Percentiles rank a stretch among this genome's conserved stretches.
Conservation (phyloP, 2,797 vertebrate genomes). For the Arctocebus calabarensis region DNA sequence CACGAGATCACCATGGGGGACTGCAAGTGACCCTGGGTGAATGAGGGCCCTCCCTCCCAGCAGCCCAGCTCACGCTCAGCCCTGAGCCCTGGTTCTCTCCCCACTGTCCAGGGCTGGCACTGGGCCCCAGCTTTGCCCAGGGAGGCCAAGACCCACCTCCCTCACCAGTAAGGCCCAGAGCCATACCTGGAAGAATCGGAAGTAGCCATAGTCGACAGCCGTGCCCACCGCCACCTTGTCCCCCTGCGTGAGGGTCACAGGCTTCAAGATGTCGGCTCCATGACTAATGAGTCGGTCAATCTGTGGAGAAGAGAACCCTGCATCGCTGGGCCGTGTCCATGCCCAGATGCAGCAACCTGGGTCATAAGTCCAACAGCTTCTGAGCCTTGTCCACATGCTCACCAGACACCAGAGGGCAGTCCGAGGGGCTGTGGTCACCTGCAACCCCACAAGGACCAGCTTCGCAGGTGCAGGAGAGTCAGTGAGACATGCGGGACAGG, state of each 20-base stretch:
- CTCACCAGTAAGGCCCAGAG: fast-evolving
- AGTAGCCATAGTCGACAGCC: slow-evolving; percentile 91
- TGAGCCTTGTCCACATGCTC: neutral
- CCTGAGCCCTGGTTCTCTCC: neutral
- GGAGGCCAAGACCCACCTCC: neutral
- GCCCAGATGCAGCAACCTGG: neutral
- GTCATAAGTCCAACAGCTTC: neutral
- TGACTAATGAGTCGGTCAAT: slow-evolving; percentile 88
- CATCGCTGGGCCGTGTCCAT: no score
- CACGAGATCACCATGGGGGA: fast-evolving
- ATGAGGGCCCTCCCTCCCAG: no score
- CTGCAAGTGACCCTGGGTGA: neutral
- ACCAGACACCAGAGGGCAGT: no score
- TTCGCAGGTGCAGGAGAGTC: no score
- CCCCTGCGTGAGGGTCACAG: slow-evolving; percentile 85
- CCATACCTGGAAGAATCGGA: slow-evolving; percentile 91
- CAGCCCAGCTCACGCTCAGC: neutral
- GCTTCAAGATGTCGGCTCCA: slow-evolving; percentile 91
- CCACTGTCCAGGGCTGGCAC: neutral
- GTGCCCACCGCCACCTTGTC: slow-evolving; percentile 87
- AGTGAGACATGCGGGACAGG: neutral
- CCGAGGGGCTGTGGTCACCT: fast-evolving
- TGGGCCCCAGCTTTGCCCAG: neutral
- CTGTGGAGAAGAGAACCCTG: slow-evolving; percentile 80
- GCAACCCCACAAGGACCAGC: fast-evolving